phyloP scores from a whole-genome alignment of 2,113 vertebrate species.

The Tautogolabrus adspersus region DNA sequence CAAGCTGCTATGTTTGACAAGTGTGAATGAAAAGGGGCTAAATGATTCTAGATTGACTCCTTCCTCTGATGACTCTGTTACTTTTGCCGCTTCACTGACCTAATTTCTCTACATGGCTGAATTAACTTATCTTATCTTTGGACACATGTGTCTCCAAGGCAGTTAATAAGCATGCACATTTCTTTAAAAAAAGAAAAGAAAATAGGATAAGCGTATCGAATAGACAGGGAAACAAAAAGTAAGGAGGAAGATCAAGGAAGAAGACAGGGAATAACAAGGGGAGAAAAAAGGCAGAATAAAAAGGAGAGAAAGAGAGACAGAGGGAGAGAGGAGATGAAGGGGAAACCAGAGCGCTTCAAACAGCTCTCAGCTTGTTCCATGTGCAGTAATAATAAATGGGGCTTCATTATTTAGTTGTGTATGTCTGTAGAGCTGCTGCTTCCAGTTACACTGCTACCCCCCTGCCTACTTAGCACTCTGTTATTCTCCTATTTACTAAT shows the following conservation, averaged over 20 bases:
- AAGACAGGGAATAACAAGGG: slow-evolving; percentile 12
- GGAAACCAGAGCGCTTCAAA: slow-evolving; percentile 61
- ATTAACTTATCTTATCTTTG: slow-evolving; percentile 7
- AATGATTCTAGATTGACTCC: background rate
- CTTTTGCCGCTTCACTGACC: slow-evolving; percentile 21
- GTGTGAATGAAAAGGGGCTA: background rate
- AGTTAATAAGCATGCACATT: slow-evolving; percentile 1
- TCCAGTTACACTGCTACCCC: slow-evolving; percentile 51
- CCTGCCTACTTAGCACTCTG: slow-evolving; percentile 56
- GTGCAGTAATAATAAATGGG: slow-evolving; percentile 73
- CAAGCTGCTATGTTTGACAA: background rate
- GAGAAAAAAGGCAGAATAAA: background rate
- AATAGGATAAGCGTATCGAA: slow-evolving; percentile 13
- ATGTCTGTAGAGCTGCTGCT: slow-evolving; percentile 59
- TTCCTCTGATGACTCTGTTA: background rate
- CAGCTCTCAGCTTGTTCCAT: slow-evolving; percentile 65
- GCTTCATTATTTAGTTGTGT: slow-evolving; percentile 73
- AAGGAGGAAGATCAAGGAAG: slow-evolving; percentile 11
- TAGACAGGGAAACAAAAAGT: slow-evolving; percentile 32
- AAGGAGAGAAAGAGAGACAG: slow-evolving; percentile 12
- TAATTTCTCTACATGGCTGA: slow-evolving; percentile 13
- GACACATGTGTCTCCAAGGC: background rate
- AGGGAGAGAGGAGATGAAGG: slow-evolving; percentile 48
- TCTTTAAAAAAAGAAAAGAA: background rate
- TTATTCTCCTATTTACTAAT: slow-evolving; percentile 62